Evolutionary conservation across 2,113 vertebrate species (phyloP), one percentile per base, ranked within the genome.

Genomic region (Bolborhynchus lineola): DNA sequence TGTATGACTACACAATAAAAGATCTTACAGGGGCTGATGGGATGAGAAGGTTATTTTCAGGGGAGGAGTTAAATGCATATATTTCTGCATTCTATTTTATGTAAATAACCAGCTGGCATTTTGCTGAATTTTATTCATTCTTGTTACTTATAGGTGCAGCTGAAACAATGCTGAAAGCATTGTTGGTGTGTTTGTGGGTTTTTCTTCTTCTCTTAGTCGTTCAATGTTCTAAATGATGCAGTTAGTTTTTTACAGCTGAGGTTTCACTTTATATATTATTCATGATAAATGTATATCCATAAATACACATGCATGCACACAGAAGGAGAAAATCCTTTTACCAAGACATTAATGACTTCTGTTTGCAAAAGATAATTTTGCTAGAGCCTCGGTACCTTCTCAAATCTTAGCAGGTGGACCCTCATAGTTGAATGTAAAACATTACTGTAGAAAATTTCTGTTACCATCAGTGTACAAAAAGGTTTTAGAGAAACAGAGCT

Each of bases 191-290:
- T 69, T 82, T 71, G 17, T 10, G 39, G 23, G 7, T 15, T 86
- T 95, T 63, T 86, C 15, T 37, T 72, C 53, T 86, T 83, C 39
- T 80, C 82, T 81, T 69, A 55, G 60, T 88, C 49, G 28, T 90
- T 92, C 86, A 70, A 68, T 60, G 71, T 91, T 93, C 82, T 95
- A 82, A 96, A 95, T 68, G 42, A 94, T 81, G 42, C 59, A 95
- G 80, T 97, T 95, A 76, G 18, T 62, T 82, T 82, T 92, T 95
- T 96, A 80, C 59, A 53, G 53, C 47, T 87, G 60, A 37, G 31
- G 42, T 88, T 96, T 94, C 49, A 25, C 49, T 94, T 97, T 93
- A 86, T 97, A 91, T 97, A 96, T 97, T 94, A 95, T 97, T 97
- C 79, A 96, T 86, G 85, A 67, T 71, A 93, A 97, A 88, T 69